phyloP scores from a whole-genome alignment of 1,140 invertebrate genomes.

The Gryllus bimaculatus region DNA sequence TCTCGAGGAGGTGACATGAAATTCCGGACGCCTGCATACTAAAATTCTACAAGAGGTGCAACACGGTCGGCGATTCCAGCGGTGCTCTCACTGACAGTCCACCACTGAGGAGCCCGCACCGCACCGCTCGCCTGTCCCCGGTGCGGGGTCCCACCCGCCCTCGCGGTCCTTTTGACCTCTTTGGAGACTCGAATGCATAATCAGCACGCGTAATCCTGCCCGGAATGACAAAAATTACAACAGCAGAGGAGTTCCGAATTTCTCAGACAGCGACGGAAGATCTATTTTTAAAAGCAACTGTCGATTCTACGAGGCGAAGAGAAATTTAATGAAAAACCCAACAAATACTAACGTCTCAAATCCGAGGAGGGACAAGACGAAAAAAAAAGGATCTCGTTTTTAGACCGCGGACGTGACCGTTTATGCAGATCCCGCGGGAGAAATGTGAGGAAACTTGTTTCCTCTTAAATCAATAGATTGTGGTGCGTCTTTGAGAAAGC shows the following conservation, averaged over 20 bases:
- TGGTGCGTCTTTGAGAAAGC: neutral
- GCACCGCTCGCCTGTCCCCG: too few relatives aligned
- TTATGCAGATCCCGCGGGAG: slow-evolving; percentile 2
- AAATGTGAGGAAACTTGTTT: neutral
- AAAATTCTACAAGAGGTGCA: neutral
- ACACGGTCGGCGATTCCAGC: neutral
- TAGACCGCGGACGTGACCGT: neutral
- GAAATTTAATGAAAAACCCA: too few relatives aligned
- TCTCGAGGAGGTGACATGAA: neutral
- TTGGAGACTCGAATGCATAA: neutral
- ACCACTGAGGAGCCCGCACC: neutral
- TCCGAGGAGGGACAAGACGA: neutral
- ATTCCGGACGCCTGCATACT: neutral
- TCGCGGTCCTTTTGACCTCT: too few relatives aligned
- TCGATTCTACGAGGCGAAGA: too few relatives aligned
- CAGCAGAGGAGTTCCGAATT: too few relatives aligned
- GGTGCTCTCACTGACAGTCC: neutral
- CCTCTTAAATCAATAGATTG: neutral
- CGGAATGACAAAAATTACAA: neutral
- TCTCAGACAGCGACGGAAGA: too few relatives aligned
- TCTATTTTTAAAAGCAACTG: too few relatives aligned
- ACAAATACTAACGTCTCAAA: neutral
- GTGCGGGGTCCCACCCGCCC: too few relatives aligned
- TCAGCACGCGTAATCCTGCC: neutral
- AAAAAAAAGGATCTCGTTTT: neutral